These are phyloP conservation scores for Herminia tarsipennalis DNA, from an alignment of 2,888 invertebrate genomes.

Conservation along the genomic window DNA sequence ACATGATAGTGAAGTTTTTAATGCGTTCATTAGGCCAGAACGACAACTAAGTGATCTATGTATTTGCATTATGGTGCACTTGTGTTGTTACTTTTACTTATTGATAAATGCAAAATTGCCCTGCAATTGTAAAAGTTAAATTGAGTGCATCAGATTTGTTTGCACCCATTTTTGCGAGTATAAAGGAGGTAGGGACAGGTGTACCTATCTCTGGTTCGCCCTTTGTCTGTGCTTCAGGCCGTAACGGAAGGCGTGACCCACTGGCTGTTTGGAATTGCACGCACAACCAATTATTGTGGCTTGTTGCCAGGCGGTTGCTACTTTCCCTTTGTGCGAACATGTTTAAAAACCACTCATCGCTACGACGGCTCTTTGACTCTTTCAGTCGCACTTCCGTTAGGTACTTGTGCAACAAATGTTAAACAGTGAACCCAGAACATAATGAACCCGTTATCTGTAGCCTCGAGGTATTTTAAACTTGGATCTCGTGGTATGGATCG, in stretches of 20 bases:
- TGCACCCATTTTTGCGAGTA: constrained; percentile 22
- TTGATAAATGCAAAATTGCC: constrained; percentile 2
- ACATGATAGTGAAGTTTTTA: constrained; percentile 36
- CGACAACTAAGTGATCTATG: constrained; percentile 27
- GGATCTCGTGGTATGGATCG: constrained; percentile 17
- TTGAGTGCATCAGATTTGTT: constrained; percentile 8
- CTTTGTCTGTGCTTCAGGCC: constrained; percentile 41
- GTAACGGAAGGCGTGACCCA: constrained; percentile 52
- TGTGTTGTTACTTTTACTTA: constrained; percentile 47
- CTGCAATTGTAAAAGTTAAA: constrained; percentile 6
- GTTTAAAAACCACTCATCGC: constrained; percentile 39
- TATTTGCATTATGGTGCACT: constrained; percentile 24
- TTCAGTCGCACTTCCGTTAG: constrained; percentile 33
- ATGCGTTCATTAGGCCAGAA: constrained; percentile 46
- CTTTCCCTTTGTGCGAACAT: constrained; percentile 44
- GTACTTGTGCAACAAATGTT: constrained; percentile 32
- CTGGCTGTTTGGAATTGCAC: constrained; percentile 45
- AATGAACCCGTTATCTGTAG: constrained; percentile 34
- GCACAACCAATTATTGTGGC: constrained; percentile 41
- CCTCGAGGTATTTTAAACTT: constrained; percentile 38
- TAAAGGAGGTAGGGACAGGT: constrained; percentile 51
- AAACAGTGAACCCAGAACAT: constrained; percentile 21
- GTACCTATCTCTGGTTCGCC: constrained; percentile 43
- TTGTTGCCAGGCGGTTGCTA: constrained; percentile 34
- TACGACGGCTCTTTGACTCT: constrained; percentile 32